These are phyloP conservation scores for Clunio marinus DNA, from an alignment of 2,888 invertebrate species.

Conservation along the genomic window DNA sequence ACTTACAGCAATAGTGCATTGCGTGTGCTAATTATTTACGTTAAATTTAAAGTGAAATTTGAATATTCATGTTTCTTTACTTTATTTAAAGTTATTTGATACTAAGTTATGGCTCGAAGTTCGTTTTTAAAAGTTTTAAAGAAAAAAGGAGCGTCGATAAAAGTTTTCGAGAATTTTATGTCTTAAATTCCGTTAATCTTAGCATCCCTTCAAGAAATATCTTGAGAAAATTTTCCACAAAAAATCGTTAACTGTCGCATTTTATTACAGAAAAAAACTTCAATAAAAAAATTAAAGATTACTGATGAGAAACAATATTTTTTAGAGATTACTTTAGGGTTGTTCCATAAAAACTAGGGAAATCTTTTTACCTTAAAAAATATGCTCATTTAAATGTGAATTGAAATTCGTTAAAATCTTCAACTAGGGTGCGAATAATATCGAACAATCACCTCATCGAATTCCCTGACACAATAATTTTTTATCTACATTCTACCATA, in stretches of 20 bases:
- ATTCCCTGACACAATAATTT: too few species aligned
- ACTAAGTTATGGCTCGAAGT: too few species aligned
- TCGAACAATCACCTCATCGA: too few species aligned
- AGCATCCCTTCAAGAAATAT: too few species aligned
- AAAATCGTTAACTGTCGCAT: slow-evolving; percentile 36
- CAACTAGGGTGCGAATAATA: slow-evolving; percentile 22
- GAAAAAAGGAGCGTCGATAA: too few species aligned
- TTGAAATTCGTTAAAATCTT: slow-evolving; percentile 33
- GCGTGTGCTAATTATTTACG: slow-evolving; percentile 38
- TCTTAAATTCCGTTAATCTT: too few species aligned
- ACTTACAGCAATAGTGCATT: slow-evolving; percentile 8
- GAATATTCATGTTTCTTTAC: too few species aligned
- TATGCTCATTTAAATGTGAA: slow-evolving; percentile 24
- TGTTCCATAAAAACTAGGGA: slow-evolving; percentile 19
- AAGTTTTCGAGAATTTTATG: background rate
- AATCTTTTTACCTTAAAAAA: slow-evolving; percentile 35
- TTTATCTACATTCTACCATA: too few species aligned
- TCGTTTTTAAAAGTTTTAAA: too few species aligned
- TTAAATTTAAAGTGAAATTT: too few species aligned
- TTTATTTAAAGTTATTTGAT: too few species aligned
- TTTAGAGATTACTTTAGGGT: slow-evolving; percentile 5
- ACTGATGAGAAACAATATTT: slow-evolving; percentile 34
- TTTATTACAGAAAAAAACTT: background rate
- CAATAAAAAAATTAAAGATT: background rate
- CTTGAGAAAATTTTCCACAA: slow-evolving; percentile 1